Conservation (phyloP, 2,797 vertebrate genomes). For the Delichon dasypus region DNA sequence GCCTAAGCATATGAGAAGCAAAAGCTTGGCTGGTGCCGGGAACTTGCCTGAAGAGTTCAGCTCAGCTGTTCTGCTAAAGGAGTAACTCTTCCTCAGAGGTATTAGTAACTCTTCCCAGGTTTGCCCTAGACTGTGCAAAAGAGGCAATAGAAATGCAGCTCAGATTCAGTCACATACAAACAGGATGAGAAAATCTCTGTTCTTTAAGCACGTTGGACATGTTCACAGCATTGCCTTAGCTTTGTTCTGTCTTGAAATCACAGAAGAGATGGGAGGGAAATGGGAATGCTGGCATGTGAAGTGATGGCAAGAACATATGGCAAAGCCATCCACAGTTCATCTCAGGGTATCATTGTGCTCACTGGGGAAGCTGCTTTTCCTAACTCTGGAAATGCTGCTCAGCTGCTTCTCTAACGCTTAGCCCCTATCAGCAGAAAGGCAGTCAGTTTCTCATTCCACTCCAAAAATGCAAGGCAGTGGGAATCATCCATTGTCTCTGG, state of each 20-base stretch:
- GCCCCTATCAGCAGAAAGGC: neutral
- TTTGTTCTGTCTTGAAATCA: neutral
- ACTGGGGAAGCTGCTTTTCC: neutral
- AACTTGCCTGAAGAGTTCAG: constrained; percentile 10
- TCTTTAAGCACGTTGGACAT: neutral
- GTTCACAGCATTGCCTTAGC: neutral
- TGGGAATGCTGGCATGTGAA: neutral
- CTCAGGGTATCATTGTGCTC: neutral
- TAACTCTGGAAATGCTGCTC: neutral
- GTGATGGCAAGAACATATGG: neutral
- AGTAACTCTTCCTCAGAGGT: neutral
- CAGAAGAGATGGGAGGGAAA: neutral
- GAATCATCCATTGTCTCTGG: neutral
- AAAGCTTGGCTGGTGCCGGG: neutral
- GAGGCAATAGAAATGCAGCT: neutral
- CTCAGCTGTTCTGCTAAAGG: neutral
- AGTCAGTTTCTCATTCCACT: neutral
- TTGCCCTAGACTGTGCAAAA: neutral
- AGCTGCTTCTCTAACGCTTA: neutral
- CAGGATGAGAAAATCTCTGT: neutral
- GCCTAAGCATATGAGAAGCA: neutral
- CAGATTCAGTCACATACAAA: neutral
- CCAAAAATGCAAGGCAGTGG: neutral
- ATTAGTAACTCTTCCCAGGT: neutral
- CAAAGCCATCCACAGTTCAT: neutral